These are phyloP conservation scores for Callinectes sapidus DNA, from an alignment of 2,888 invertebrate genomes.

Conservation along the genomic window DNA sequence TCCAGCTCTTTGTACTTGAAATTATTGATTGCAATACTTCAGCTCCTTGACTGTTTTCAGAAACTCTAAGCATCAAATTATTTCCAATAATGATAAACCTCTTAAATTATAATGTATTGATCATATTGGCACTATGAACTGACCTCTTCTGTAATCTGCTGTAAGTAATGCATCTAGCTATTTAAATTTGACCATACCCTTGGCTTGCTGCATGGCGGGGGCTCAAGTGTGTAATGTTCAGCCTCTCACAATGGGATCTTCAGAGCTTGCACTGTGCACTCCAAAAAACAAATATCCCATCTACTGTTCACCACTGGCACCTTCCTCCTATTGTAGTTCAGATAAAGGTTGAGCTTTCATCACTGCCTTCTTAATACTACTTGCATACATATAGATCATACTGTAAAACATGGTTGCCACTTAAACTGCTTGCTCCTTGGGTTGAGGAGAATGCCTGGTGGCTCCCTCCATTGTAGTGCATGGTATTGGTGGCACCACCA, in stretches of 20 bases:
- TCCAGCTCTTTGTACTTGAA: neutral
- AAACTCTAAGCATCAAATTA: slow-evolving; percentile 2
- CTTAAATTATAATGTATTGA: slow-evolving; percentile 41
- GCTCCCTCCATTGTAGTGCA: slow-evolving; percentile 41
- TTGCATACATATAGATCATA: slow-evolving; percentile 2
- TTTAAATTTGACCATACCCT: slow-evolving; percentile 59
- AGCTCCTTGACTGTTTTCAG: slow-evolving; percentile 17
- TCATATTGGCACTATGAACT: slow-evolving; percentile 60
- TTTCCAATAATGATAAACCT: slow-evolving; percentile 23
- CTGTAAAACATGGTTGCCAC: slow-evolving; percentile 10
- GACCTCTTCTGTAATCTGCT: slow-evolving; percentile 65
- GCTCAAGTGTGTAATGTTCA: slow-evolving; percentile 64
- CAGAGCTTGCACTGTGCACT: slow-evolving; percentile 65
- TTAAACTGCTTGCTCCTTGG: slow-evolving; percentile 34
- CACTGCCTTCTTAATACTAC: slow-evolving; percentile 60
- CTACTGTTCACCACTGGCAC: slow-evolving; percentile 64
- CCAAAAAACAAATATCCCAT: slow-evolving; percentile 42
- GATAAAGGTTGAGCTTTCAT: slow-evolving; percentile 46
- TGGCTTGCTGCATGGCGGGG: slow-evolving; percentile 67
- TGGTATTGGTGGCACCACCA: slow-evolving; percentile 33
- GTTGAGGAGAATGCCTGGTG: slow-evolving; percentile 12
- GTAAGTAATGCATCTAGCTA: slow-evolving; percentile 64
- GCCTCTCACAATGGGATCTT: slow-evolving; percentile 60
- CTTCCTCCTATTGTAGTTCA: slow-evolving; percentile 59
- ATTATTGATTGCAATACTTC: slow-evolving; percentile 8